Base-by-base conservation (phyloP, 2,888 invertebrate species). In the Agonopterix subpropinquella region DNA sequence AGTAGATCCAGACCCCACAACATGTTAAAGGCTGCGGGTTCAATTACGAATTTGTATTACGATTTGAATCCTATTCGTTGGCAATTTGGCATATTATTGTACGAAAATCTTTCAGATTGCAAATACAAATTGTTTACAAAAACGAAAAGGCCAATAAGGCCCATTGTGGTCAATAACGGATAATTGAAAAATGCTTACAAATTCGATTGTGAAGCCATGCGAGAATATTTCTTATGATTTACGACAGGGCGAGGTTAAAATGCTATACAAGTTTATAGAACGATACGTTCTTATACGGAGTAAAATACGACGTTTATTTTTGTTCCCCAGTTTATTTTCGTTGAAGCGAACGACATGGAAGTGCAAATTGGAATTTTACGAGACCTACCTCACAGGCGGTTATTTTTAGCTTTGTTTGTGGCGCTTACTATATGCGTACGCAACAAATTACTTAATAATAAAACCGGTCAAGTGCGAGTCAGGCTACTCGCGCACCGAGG, bases 171-270 rank as follows among this genome's bases (percentile, higher is more conserved):
- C 83, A 85, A 83, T 84, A 74, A 80, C 76, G 80, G 70, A 80
- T 85, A 85, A 87, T 86, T 85, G 84, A 84, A 86, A 84, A 85
- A 83, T 71, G 73, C 76, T 82, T 76, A 80, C 82, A 83, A 83
- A 82, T 84, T 80, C 73, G 80, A 85, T 80, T 83, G 80, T 80
- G 72, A 70, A 73, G 72, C 62, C 71, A 75, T 65, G 76, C 78
- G 77, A 71, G 77, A 70, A 69, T 65, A 70, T 73, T 76, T 72
- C 63, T 60, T 67, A 70, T 85, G 84, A 84, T 84, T 85, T 86
- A 85, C 66, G 80, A 74, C 58, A 69, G 72, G 59, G 59, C 50
- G 71, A 69, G 60, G 75, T 64, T 73, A 70, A 74, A 75, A 74
- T 66, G 66, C 65, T 68, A 64, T 59, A 54, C 61, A 57, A 74